Conservation (phyloP, 2,113 vertebrate genomes). For the Scytalopus superciliaris region DNA sequence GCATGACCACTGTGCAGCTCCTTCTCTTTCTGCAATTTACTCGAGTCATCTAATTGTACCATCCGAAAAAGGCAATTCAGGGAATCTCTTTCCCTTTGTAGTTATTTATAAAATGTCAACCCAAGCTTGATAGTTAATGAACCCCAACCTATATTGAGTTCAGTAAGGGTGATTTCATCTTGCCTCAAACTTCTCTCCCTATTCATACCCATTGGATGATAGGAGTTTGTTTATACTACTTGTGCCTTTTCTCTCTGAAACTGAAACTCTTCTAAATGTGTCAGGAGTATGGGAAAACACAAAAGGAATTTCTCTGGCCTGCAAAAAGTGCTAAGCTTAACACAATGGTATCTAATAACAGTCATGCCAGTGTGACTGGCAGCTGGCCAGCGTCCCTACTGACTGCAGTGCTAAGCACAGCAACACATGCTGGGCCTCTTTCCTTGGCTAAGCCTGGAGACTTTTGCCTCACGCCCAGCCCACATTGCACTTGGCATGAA, state of each 20-base stretch:
- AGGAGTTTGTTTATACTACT: background rate
- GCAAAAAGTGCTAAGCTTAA: constrained; percentile 54
- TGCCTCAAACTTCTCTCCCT: background rate
- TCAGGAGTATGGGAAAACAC: constrained; percentile 48
- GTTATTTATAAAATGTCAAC: constrained; percentile 1
- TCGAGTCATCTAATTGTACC: background rate
- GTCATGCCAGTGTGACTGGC: constrained; percentile 30
- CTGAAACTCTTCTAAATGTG: background rate
- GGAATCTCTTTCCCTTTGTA: background rate
- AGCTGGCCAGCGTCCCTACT: constrained; percentile 16
- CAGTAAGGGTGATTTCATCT: background rate
- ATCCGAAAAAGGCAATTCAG: background rate
- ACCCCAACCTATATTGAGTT: background rate
- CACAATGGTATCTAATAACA: constrained; percentile 60
- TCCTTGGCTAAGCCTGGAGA: constrained; percentile 37
- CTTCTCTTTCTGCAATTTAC: background rate
- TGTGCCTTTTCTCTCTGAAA: background rate
- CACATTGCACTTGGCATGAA: constrained; percentile 53
- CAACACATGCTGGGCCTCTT: constrained; percentile 50
- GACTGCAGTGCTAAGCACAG: constrained; percentile 23
- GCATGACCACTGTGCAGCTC: background rate
- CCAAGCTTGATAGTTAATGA: background rate
- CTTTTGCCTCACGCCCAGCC: constrained; percentile 48
- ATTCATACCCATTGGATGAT: fast-evolving
- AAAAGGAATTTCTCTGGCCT: constrained; percentile 48